Evolutionary conservation across 2,797 vertebrate species (phyloP), one percentile per base, ranked within the genome.

Genomic region (Malacoctenus gilli): DNA sequence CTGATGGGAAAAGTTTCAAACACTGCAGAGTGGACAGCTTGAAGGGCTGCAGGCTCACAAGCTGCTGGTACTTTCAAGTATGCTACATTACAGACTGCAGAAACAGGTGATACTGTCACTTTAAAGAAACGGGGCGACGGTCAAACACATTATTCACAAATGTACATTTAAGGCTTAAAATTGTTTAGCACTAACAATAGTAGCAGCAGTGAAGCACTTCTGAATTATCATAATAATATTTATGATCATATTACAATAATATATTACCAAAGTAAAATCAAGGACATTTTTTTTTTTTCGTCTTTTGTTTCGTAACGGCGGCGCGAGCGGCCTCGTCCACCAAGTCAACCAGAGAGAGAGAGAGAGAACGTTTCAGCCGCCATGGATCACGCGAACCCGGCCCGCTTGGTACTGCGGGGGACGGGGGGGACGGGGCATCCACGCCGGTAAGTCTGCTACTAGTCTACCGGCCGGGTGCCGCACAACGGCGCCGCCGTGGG

Each of bases 171-270:
- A 93, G 92, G 91, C 92, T 90, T 92, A 91, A 28, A n/a, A 87
- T 91, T 85, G 80, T 91, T 92, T 89, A 92, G 91, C 91, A 91
- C 89, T 91, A 91, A 91, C 84, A 89, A 90, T 75, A 86, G 86
- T 89, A 93, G 92, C 92, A 93, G 92, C 92, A 93, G 89, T 91
- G 86, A 92, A 93, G 90, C 92, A 92, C 91, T 93, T 93, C 88
- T 90, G 90, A 92, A 89, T 91, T 82, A 86, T n/a, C n/a, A n/a
- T 66, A 88, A 89, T 57, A 87, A 88, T 84, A 89, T 90, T 88
- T 75, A 89, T 77, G 80, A 85, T 82, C 83, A 85, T 84, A 87
- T 80, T 77, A 88, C 83, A 90, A 89, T 77, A 89, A 88, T 88
- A 91, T 89, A 88, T 89, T 89, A 89, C 70, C 80, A 83, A 90